A percentile compares a stretch with the other conserved stretches of the same genome.
Evolutionary conservation across 2,888 invertebrate species (phyloP).

Genomic region (Synanthedon andrenaeformis): DNA sequence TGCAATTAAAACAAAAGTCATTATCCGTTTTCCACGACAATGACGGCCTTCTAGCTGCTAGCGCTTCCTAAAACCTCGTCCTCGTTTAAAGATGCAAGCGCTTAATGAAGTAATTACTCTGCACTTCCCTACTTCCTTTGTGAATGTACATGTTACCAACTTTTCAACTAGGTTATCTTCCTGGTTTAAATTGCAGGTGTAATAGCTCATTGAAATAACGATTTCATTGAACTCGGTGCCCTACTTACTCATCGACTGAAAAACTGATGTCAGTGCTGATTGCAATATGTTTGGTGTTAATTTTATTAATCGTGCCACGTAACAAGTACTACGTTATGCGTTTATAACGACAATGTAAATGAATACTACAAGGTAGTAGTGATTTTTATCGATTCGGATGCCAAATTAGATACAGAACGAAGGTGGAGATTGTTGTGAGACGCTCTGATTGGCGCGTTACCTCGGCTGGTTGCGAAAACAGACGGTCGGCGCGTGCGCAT

Average conservation of each 20-base stretch:
- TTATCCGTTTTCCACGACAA: no score
- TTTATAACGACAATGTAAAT: neutral
- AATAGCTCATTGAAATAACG: neutral
- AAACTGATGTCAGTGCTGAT: constrained; percentile 6
- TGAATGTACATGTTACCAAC: neutral
- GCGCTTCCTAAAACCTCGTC: constrained; percentile 4
- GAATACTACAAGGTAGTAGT: neutral
- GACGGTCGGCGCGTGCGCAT: constrained; percentile 25
- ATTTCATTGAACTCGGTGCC: constrained; percentile 4
- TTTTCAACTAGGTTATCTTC: neutral
- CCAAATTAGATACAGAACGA: constrained; percentile 14
- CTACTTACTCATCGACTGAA: constrained; percentile 6
- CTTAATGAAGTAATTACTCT: neutral
- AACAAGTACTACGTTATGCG: no score
- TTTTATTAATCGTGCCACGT: no score
- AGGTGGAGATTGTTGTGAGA: constrained; percentile 22
- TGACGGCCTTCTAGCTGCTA: neutral
- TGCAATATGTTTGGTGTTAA: neutral
- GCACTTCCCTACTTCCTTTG: neutral
- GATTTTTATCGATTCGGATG: constrained; percentile 5
- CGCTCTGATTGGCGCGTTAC: constrained; percentile 52
- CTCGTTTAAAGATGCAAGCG: constrained; percentile 2
- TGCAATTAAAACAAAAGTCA: no score
- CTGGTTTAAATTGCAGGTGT: neutral
- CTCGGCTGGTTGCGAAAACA: constrained; percentile 20